These are phyloP conservation scores for Blera fallax DNA, from an alignment of 2,888 invertebrate genomes.

Conservation along the genomic window DNA sequence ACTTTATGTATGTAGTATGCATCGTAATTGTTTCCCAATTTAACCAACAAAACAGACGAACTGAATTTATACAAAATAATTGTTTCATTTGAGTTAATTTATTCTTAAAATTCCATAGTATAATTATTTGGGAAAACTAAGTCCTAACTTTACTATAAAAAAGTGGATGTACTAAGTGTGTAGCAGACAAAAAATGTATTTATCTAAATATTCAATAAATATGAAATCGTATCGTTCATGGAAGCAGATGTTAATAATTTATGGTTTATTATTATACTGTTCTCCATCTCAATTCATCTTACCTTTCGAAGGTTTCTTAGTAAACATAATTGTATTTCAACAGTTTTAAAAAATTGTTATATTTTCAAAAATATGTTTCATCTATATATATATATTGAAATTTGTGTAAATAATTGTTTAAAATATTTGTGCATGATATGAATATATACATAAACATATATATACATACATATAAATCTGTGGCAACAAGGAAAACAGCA, in stretches of 20 bases:
- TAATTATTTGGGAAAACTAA: slow-evolving; percentile 2
- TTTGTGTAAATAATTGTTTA: slow-evolving; percentile 14
- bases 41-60: slow-evolving; percentile 29
- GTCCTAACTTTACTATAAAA: not conserved
- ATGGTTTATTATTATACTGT: not conserved
- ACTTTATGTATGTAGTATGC: slow-evolving; percentile 18
- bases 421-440: not conserved
- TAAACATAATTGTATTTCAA: not conserved
- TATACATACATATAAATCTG: not conserved
- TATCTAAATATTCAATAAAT: slow-evolving; percentile 11
- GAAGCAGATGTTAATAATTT: not conserved
- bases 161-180: slow-evolving; percentile 29
- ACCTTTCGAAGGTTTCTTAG: not conserved
- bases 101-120: slow-evolving; percentile 44
- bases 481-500: no score
- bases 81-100: slow-evolving; percentile 18
- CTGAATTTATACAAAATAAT: slow-evolving; percentile 29
- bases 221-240: slow-evolving; percentile 44
- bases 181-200: slow-evolving; percentile 23
- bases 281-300: not conserved
- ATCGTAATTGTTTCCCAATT: slow-evolving; percentile 33
- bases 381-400: not conserved
- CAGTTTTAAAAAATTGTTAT: not conserved
- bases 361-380: not conserved
- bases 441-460: not conserved